These are phyloP conservation scores for Gastrophryne carolinensis DNA, from an alignment of 2,797 vertebrate species.

Conservation along the genomic window DNA sequence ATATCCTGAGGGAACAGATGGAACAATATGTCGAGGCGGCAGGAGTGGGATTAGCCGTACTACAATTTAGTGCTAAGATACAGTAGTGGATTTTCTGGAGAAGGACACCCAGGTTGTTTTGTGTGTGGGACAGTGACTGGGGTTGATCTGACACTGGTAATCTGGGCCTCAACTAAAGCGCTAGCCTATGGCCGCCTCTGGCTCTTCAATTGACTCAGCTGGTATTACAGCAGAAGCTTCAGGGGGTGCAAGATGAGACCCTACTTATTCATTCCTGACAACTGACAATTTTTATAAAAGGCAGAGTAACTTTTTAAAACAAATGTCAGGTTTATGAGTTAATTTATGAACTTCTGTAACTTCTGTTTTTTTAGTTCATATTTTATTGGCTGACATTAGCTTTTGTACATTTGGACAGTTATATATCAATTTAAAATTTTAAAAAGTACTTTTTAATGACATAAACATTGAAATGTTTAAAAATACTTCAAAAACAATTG, in stretches of 20 bases:
- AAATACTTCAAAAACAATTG: no score
- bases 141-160: constrained; percentile 58
- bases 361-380: no score
- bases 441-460: no score
- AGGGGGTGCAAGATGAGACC: constrained; percentile 43
- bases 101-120: constrained; percentile 74
- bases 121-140: constrained; percentile 65
- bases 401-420: no score
- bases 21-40: constrained; percentile 64
- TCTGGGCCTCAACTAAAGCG: constrained; percentile 56
- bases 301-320: neutral
- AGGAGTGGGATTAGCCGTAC: constrained; percentile 67
- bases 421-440: no score
- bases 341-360: no score
- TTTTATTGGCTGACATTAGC: no score
- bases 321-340: no score
- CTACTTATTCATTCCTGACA: neutral
- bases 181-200: neutral
- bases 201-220: constrained; percentile 5
- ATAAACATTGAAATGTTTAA: no score
- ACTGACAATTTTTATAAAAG: constrained; percentile 1
- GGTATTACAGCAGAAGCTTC: constrained; percentile 23
- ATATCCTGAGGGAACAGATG: constrained; percentile 62
- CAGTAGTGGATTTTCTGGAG: constrained; percentile 63
- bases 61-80: constrained; percentile 51